phyloP scores from a whole-genome alignment of 2,797 vertebrate genomes.

The Anguilla pacifica region DNA sequence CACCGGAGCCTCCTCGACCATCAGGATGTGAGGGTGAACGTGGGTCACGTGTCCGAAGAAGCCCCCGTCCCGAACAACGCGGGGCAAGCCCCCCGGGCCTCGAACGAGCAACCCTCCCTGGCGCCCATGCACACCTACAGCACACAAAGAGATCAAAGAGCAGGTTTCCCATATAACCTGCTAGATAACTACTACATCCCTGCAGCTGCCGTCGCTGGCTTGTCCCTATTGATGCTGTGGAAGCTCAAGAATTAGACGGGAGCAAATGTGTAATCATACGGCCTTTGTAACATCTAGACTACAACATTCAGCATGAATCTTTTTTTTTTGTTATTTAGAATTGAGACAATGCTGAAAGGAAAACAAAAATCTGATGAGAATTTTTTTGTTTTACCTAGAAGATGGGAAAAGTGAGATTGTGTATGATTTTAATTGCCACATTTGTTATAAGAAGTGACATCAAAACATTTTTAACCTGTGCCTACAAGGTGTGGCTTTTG shows the following conservation, averaged over 20 bases:
- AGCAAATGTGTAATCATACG: not conserved
- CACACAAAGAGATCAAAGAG: not conserved
- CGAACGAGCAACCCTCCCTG: conserved; percentile 17
- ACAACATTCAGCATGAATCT: conserved; percentile 43
- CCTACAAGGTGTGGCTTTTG: not conserved
- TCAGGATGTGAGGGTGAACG: conserved; percentile 43
- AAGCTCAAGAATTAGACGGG: conserved; percentile 59
- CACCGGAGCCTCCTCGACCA: conserved; percentile 38
- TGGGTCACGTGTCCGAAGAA: conserved; percentile 47
- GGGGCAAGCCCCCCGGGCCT: conserved; percentile 32
- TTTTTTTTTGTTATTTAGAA: not conserved
- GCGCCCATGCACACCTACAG: conserved; percentile 15
- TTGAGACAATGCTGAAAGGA: not conserved
- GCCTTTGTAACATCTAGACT: conserved; percentile 30
- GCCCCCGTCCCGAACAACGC: conserved; percentile 60
- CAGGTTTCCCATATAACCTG: not conserved
- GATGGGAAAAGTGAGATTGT: not conserved
- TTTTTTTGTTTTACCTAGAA: conserved; percentile 53
- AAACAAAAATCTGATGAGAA: conserved; percentile 37
- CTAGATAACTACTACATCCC: conserved; percentile 52
- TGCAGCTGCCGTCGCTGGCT: conserved; percentile 57
- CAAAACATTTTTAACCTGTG: not conserved
- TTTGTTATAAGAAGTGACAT: not conserved
- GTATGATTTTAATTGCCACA: not conserved
- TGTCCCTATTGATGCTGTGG: conserved; percentile 62